A percentile compares a stretch with the other conserved stretches of the same genome.
Evolutionary conservation across 2,888 invertebrate species (phyloP).

Genomic region (Lamproptera curius): DNA sequence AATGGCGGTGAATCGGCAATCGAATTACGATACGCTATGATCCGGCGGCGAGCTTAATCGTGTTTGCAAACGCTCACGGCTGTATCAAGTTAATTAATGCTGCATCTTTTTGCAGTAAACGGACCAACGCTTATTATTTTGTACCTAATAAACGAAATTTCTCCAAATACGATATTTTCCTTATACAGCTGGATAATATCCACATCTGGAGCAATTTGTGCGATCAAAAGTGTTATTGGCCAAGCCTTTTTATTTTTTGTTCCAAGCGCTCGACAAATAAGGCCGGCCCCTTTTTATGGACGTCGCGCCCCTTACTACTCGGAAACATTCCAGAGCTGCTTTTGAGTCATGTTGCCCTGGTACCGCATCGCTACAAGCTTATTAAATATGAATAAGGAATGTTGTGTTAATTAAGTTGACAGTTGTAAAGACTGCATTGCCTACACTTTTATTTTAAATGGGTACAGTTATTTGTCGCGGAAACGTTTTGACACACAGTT

Average conservation of each 20-base stretch:
- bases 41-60: conserved; percentile 38
- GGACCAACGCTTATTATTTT: too few species aligned
- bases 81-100: too few species aligned
- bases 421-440: too few species aligned
- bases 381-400: neutral
- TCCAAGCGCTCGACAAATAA: neutral
- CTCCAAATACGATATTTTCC: too few species aligned
- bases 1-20: conserved; percentile 48
- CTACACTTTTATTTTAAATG: too few species aligned
- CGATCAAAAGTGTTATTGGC: neutral
- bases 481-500: too few species aligned
- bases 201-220: too few species aligned
- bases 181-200: too few species aligned
- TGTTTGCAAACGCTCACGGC: conserved; percentile 34
- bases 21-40: conserved; percentile 44
- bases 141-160: too few species aligned
- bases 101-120: too few species aligned
- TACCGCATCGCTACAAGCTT: neutral
- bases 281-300: neutral
- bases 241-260: neutral
- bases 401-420: too few species aligned
- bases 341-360: neutral
- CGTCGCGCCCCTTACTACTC: neutral
- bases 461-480: too few species aligned
- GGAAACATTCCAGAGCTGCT: neutral